Evolutionary conservation across 2,888 invertebrate species (phyloP), one percentile per base, ranked within the genome.

Genomic region (Scaeva pyrastri): DNA sequence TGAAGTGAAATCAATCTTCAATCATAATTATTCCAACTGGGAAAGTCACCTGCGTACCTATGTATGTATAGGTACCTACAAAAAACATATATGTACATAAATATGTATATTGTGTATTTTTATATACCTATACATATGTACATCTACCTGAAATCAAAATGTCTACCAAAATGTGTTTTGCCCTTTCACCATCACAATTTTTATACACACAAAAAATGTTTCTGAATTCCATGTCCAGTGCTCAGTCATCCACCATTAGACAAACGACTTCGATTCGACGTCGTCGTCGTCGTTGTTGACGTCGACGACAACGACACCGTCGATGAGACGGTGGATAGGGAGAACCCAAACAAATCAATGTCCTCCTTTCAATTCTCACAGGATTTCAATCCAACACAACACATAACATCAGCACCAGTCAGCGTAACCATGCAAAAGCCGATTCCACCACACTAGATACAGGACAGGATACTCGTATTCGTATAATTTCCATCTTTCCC

Each of bases 271-370:
- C 7, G 36, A n/a, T n/a, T 26, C 23, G 26, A 58, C 8, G 7
- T 6, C 26, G 26, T 26, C 26, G 26, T 6, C 31, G 31, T 31
- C 31, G 31, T 7, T 31, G 5, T 31, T 8, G 31, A 31, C 8
- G 31, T 31, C 31, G 39, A 21, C 8, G 39, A 12, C 14, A 21
- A 60, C 14, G 58, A 39, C 21, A n/a, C 23, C 8, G 26, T 16
- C n/a, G 26, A 48, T 16, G 45, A 62, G n/a, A 64, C 64, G 64
- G 16, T 19, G 68, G 39, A 68, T 19, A 52, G 39, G 52, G 68
- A 85, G 56, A 81, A 85, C 85, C 85, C 85, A 85, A 85, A 85
- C 85, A 85, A 85, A 85, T 85, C 85, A 85, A 76, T 81, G 81
- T 77, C 72, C 81, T 77, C 81, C 66, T 73, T 80, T 68, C 68